Evolutionary conservation across 2,888 invertebrate species (phyloP), one percentile per base, ranked within the genome.

Genomic region (Epirrhoe tristata): DNA sequence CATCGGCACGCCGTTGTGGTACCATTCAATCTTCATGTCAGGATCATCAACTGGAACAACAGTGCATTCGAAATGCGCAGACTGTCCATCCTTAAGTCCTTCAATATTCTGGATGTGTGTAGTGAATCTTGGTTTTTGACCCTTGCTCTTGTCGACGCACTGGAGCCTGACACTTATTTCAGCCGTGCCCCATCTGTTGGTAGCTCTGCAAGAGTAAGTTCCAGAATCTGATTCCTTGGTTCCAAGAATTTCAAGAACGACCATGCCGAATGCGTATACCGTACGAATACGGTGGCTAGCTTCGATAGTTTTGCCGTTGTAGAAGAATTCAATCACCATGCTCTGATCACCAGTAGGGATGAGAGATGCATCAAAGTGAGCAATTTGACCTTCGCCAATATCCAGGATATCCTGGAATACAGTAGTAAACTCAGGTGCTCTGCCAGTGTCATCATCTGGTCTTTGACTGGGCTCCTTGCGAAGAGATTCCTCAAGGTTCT

Each of bases 181-280:
- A 60, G 98, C 98, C 75, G 95, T 94, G 55, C 98, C 98, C 96
- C 97, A 98, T 84, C 96, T 96, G 85, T 98, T 98, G 0, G 97
- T 97, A 2, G 98, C 98, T 69, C 96, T 95, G 85, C 98, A 98
- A 0, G 97, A 97, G 84, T 98, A 98, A 34, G 95, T 96, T 51
- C 99, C 99, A 32, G 97, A 96, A 88, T 99, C 99, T 85, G 97
- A 96, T 66, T 97, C 97, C 84, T 98, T 98, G 0, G 98, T 98
- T 70, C 99, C 99, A 17, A 98, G 94, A 76, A 99, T 98, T 94
- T 99, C 99, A 51, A 99, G 94, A 52, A 99, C 98, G 24, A 99
- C 98, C 96, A 98, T 98, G 62, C 99, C 99, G 86, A 99, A 99
- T 14, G 99, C 99, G 84, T 99, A 98, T 12, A 98, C 98, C 10